A percentile compares a stretch with the other conserved stretches of the same genome.
Evolutionary conservation across 2,888 invertebrate genomes (phyloP).

Genomic region (Ganaspis brasiliensis): DNA sequence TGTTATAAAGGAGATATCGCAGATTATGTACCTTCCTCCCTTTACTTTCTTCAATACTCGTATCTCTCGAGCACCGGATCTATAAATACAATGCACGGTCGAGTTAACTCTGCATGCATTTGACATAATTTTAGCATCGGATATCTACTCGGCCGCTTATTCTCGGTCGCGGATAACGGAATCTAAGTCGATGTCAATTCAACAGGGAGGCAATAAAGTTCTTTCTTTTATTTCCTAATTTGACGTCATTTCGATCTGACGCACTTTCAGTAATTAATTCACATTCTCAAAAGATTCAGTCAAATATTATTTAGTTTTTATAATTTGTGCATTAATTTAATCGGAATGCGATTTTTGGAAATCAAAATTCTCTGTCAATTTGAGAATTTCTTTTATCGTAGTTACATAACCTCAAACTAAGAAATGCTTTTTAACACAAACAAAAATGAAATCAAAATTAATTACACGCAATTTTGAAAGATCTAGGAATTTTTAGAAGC

Average conservation of each 20-base stretch:
- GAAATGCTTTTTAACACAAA: too few relatives aligned
- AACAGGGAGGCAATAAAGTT: constrained; percentile 14
- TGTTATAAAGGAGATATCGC: not conserved
- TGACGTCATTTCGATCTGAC: not conserved
- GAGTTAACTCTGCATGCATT: constrained; percentile 42
- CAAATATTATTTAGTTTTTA: too few relatives aligned
- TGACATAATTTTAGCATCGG: constrained; percentile 44
- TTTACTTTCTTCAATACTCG: constrained; percentile 30
- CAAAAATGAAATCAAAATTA: too few relatives aligned
- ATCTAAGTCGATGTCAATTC: constrained; percentile 41
- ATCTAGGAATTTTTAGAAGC: too few relatives aligned
- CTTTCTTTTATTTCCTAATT: not conserved
- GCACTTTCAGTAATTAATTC: not conserved
- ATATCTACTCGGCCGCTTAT: constrained; percentile 43
- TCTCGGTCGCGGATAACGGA: constrained; percentile 46
- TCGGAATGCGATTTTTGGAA: too few relatives aligned
- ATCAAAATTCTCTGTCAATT: too few relatives aligned
- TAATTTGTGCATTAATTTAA: too few relatives aligned
- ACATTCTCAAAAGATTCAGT: not conserved
- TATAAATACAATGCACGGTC: constrained; percentile 42
- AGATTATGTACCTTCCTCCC: constrained; percentile 16
- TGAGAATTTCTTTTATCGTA: too few relatives aligned
- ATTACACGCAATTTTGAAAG: too few relatives aligned
- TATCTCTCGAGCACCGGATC: constrained; percentile 24
- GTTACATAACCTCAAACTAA: too few relatives aligned